Evolutionary conservation across 2,113 vertebrate genomes (phyloP), one percentile per base, ranked within the genome.

Genomic region (Microtus pennsylvanicus): DNA sequence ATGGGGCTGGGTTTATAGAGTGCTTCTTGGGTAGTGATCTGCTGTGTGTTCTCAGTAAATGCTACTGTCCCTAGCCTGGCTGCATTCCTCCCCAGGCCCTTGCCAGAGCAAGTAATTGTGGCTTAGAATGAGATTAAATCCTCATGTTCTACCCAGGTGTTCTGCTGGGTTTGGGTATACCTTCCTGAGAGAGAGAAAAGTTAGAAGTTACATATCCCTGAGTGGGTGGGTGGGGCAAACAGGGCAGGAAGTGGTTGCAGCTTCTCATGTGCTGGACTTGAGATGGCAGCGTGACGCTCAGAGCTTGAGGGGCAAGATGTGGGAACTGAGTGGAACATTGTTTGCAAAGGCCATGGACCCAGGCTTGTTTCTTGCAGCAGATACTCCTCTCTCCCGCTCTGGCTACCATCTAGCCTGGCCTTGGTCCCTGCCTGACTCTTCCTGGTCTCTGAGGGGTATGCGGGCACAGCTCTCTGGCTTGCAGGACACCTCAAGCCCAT

Each of bases 201-300:
- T 8, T 8, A 0, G 55, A 52, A 30, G 21, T 0, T 1, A 28
- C 35, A 1, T 19, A 4, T 14, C 52, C 75, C 7, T n/a, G 65
- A 4, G 52, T 16, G 86, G 9, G 3, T 2, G 47, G 47, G 47
- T 2, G 4, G 52, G 47, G n/a, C 45, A 2, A 12, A 0, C 33
- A n/a, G 65, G 77, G 6, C 3, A 19, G 70, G 75, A 50, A 58
- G 2, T 17, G 74, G 14, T 10, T 74, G 55, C 3, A 14, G 52
- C 12, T 26, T 0, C 38, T 0, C 7, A 0, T 3, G 52, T 24
- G 47, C 22, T 26, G 12, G 17, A 19, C 26, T 16, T 0, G 0
- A 69, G 69, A 38, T 2, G 5, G 4, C 0, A 11, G 38, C 1
- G 38, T 19, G 28, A 1, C 5, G 14, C n/a, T 47, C 3, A 47